Evolutionary conservation across 2,797 vertebrate genomes (phyloP).

Genomic region (Pangasius krempfi): DNA sequence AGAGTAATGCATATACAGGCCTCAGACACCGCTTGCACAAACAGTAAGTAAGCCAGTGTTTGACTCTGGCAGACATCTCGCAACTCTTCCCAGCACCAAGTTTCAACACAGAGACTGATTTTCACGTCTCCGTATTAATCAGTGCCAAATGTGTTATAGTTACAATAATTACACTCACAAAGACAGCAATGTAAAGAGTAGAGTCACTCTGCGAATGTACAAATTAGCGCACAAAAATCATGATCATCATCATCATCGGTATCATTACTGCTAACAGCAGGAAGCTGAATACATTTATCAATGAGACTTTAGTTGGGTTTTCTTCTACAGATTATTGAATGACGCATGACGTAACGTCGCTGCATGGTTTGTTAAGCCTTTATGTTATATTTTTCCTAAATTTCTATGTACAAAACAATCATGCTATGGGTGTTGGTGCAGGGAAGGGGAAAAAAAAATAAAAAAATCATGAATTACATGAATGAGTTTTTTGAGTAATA

Average conservation of each 20-base stretch:
- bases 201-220: background rate
- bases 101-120: background rate
- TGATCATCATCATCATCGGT: background rate
- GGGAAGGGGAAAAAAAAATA: too few relatives aligned
- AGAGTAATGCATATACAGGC: constrained; percentile 37
- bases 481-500: background rate
- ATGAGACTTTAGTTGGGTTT: background rate
- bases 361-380: background rate
- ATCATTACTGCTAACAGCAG: background rate
- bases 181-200: background rate
- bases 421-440: background rate
- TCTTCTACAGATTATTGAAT: background rate
- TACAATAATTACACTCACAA: background rate
- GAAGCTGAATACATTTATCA: background rate
- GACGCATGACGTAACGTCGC: too few relatives aligned
- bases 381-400: background rate
- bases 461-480: background rate
- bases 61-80: constrained; percentile 40
- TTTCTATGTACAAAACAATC: background rate
- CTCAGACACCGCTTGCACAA: constrained; percentile 47
- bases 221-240: background rate
- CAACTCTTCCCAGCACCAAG: background rate
- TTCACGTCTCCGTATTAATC: background rate
- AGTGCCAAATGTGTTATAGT: constrained; percentile 14
- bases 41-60: constrained; percentile 36